Conservation (phyloP, 2,113 vertebrate genomes). For the Rissa tridactyla region DNA sequence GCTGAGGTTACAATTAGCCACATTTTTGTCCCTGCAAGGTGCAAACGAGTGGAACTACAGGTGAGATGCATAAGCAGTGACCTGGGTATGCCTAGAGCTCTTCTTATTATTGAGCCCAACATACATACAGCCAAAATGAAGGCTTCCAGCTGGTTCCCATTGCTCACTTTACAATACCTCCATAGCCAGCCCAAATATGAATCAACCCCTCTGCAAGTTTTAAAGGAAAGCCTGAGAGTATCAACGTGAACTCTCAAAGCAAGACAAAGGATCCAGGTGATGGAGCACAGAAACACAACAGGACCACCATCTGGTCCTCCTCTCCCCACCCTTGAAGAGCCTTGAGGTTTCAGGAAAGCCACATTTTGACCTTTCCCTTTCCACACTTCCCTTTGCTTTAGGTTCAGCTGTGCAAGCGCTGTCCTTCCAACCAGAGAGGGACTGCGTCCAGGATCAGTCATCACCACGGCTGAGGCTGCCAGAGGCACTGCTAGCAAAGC, state of each 20-base stretch:
- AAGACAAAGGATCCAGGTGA: background rate
- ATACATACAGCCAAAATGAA: background rate
- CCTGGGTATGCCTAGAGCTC: background rate
- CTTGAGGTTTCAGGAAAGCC: background rate
- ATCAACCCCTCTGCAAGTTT: background rate
- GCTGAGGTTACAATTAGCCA: constrained; percentile 1
- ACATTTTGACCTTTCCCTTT: constrained; percentile 12
- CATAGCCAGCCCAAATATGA: background rate
- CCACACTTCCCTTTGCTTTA: background rate
- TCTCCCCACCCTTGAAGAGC: background rate
- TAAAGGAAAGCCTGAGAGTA: background rate
- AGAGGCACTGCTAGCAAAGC: constrained; percentile 32
- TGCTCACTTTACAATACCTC: background rate
- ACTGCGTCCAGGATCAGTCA: constrained; percentile 45
- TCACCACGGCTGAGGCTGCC: background rate
- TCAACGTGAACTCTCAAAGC: background rate
- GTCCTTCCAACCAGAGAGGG: background rate
- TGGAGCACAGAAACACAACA: background rate
- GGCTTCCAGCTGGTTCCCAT: constrained; percentile 3
- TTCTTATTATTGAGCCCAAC: background rate
- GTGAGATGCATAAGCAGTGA: background rate
- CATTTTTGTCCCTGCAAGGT: background rate
- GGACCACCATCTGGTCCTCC: background rate
- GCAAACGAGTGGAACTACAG: background rate
- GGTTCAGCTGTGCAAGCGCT: constrained; percentile 16